Evolutionary conservation across 2,797 vertebrate species (phyloP), one percentile per base, ranked within the genome.

Genomic region (Distichodus sexfasciatus): DNA sequence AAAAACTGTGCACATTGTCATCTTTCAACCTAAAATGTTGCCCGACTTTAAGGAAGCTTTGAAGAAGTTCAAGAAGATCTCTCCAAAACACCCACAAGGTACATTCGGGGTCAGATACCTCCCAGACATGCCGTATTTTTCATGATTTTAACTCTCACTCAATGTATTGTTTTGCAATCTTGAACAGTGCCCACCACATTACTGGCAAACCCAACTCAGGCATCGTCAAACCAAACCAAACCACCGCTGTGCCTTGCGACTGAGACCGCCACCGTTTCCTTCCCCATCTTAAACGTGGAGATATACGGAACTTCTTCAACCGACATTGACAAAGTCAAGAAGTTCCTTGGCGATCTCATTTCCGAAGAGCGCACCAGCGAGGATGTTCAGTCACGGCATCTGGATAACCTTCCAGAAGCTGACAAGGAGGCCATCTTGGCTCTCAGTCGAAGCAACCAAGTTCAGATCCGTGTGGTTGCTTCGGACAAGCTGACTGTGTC

Each of bases 11-110:
- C 76, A 83, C 54, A 71, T 87, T 28, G 77, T 87, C 10, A 67
- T 86, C 73, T 85, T 85, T 65, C 83, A 84, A 72, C 7, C 12
- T 2, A 50, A 70, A 12, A 80, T 84, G 69, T 41, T 84, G 17
- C 36, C 69, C 11, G 74, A 78, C 29, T 87, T 87, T 84, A 43
- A 66, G 40, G 54, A 78, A 8, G 71, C 62, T 23, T 9, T 87
- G 19, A 79, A 71, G 46, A 75, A 66, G n/a, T 77, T 36, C 36
- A 83, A 81, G 50, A 75, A 36, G 26, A 51, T 73, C 24, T 53
- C 54, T 1, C 60, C 40, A 26, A 75, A 55, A 14, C 28, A 10
- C 0, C 15, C 19, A 28, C 1, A 26, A 35, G 74, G 76, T 78
- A 69, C n/a, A n/a, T n/a, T n/a, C n/a, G n/a, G n/a, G n/a, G n/a